Evolutionary conservation across 1,140 invertebrate genomes (phyloP).

Genomic region (Camponotus floridanus): DNA sequence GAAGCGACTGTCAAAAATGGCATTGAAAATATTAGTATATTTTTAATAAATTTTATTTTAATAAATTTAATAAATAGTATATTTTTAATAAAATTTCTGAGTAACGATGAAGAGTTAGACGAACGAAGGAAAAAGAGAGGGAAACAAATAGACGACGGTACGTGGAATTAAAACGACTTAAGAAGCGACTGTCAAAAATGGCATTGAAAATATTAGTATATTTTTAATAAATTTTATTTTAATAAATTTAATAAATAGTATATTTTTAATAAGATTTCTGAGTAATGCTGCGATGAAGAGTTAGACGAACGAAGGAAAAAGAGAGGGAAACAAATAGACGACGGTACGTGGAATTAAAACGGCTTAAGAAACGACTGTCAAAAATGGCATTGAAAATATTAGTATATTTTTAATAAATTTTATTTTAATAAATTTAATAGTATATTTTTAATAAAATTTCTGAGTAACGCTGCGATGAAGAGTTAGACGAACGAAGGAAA

Average conservation of each 20-base stretch:
- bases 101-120: background rate
- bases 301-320: background rate
- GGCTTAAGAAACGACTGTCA: no score
- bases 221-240: no score
- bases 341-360: background rate
- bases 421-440: no score
- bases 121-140: background rate
- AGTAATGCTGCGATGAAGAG: background rate
- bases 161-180: background rate
- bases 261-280: conserved; percentile 21
- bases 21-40: background rate
- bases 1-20: no score
- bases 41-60: background rate
- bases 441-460: no score
- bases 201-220: no score
- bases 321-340: background rate
- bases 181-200: no score
- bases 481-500: background rate
- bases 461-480: no score
- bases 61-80: no score
- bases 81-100: no score
- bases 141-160: background rate
- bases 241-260: no score
- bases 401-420: background rate
- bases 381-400: background rate